Conservation (phyloP, 2,113 vertebrate genomes). For the Entosphenus tridentatus region DNA sequence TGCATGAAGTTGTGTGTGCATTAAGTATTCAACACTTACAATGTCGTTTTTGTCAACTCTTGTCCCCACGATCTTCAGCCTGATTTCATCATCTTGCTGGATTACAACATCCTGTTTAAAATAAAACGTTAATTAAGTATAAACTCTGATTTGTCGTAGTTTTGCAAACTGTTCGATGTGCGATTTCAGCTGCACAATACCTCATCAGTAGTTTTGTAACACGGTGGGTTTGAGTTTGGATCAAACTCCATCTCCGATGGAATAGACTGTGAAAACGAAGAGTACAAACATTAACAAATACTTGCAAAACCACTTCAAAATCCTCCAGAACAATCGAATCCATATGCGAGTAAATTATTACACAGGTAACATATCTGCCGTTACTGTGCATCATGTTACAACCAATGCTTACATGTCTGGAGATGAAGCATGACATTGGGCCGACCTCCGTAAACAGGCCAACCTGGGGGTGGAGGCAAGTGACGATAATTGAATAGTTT, state of each 20-base stretch:
- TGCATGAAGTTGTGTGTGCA: too few relatives aligned
- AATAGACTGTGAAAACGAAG: conserved; percentile 39
- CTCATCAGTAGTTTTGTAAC: conserved; percentile 71
- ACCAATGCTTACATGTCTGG: conserved; percentile 43
- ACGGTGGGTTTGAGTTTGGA: conserved; percentile 68
- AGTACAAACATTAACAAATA: background rate
- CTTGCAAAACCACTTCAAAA: background rate
- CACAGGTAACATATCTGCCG: too few relatives aligned
- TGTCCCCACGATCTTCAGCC: conserved; percentile 72
- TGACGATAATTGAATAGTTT: too few relatives aligned
- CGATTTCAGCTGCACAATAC: conserved; percentile 15
- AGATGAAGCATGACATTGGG: conserved; percentile 89
- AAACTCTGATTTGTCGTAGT: background rate
- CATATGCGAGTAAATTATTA: too few relatives aligned
- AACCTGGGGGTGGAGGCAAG: conserved; percentile 22
- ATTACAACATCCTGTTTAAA: conserved; percentile 51
- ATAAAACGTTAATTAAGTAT: background rate
- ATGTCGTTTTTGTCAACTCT: conserved; percentile 80
- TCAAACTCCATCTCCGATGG: conserved; percentile 83
- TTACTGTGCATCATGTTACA: too few relatives aligned
- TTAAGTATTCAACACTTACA: conserved; percentile 24
- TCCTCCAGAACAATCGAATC: background rate
- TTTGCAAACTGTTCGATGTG: background rate
- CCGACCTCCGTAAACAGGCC: conserved; percentile 80
- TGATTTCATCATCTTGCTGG: conserved; percentile 68